Percentiles rank a stretch among this genome's conserved stretches.
These are phyloP conservation scores for Trogon surrucura DNA, from an alignment of 2,113 vertebrate genomes.

Conservation along the genomic window DNA sequence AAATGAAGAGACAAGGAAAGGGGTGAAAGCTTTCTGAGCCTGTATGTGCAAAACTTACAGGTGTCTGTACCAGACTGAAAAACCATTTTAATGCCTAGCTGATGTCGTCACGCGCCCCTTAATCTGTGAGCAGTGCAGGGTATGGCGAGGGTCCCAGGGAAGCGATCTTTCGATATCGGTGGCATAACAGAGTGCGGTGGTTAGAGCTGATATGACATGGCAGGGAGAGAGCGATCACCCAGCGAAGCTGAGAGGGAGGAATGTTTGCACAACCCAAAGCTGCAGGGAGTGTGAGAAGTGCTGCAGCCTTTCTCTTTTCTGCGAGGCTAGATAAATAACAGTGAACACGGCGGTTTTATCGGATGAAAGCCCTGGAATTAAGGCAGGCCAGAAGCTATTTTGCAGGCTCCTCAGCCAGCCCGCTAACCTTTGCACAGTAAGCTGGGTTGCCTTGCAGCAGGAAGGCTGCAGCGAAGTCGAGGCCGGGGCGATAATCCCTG, in stretches of 20 bases:
- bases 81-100: background rate
- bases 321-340: background rate
- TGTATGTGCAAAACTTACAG: background rate
- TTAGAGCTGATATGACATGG: background rate
- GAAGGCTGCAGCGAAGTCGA: background rate
- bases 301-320: background rate
- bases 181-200: background rate
- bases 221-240: background rate
- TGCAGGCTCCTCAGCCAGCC: background rate
- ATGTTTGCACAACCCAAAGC: background rate
- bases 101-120: background rate
- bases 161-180: rapidly evolving
- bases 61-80: background rate
- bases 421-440: background rate
- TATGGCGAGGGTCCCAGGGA: background rate
- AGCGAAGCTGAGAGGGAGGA: background rate
- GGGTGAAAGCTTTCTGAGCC: background rate
- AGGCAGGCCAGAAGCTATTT: background rate
- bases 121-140: background rate
- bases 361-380: background rate
- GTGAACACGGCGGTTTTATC: rapidly evolving
- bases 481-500: background rate
- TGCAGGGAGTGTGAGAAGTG: background rate
- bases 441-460: background rate
- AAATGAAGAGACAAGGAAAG: background rate